Conservation (phyloP, 1,140 invertebrate genomes). For the Brachionus koreanus region DNA sequence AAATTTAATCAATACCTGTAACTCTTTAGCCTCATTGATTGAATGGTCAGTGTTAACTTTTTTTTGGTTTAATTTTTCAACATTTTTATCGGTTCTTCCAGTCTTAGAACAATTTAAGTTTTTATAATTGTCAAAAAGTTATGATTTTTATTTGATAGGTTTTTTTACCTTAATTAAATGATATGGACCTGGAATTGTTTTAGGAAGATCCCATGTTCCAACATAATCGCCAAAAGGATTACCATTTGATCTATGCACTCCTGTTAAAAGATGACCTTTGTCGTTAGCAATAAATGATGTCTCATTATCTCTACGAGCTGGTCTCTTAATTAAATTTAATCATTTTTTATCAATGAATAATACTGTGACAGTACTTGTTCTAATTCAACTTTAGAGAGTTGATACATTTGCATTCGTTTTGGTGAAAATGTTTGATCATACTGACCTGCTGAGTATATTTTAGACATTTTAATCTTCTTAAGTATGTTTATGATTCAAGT, state of each 20-base stretch:
- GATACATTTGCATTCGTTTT: conserved; percentile 53
- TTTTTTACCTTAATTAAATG: conserved; percentile 14
- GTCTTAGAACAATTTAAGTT: neutral
- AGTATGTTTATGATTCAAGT: neutral
- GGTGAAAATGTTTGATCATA: conserved; percentile 54
- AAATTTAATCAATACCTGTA: neutral
- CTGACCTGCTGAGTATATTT: conserved; percentile 47
- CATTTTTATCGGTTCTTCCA: conserved; percentile 28
- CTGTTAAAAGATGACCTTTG: conserved; percentile 52
- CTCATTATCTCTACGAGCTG: conserved; percentile 49
- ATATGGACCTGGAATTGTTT: conserved; percentile 38
- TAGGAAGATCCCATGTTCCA: conserved; percentile 57
- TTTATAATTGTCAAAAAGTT: neutral
- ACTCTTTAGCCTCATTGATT: neutral
- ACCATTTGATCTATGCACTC: conserved; percentile 50
- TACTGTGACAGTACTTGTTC: conserved; percentile 47
- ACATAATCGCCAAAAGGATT: conserved; percentile 58
- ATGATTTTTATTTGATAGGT: neutral
- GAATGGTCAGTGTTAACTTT: neutral
- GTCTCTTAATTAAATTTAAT: conserved; percentile 47
- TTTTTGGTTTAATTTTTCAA: neutral
- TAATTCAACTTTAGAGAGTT: conserved; percentile 50
- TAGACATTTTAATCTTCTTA: neutral
- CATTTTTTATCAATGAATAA: neutral
- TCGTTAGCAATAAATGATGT: conserved; percentile 53